These are phyloP conservation scores for Ictalurus punctatus DNA, from an alignment of 2,113 vertebrate species.

Conservation along the genomic window DNA sequence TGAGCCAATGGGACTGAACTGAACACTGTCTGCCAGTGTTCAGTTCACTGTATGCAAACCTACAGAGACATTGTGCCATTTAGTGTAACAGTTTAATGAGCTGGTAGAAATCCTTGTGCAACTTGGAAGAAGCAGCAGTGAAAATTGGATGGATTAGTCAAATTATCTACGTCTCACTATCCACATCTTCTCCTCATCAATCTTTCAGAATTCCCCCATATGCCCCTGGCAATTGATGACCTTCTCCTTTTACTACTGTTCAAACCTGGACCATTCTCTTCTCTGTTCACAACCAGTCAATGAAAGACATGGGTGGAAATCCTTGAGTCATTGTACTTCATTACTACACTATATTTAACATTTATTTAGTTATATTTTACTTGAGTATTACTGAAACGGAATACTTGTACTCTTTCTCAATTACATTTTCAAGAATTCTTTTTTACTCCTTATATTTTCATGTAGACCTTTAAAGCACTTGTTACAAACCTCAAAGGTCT, in stretches of 20 bases:
- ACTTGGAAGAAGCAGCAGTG: constrained; percentile 20
- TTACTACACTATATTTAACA: neutral
- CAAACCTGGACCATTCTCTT: constrained; percentile 31
- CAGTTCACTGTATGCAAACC: neutral
- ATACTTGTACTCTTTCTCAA: neutral
- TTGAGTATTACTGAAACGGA: neutral
- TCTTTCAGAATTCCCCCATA: constrained; percentile 72
- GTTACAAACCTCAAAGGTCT: neutral
- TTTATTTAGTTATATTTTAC: neutral
- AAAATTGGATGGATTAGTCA: constrained; percentile 68
- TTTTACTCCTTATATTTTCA: neutral
- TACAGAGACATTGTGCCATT: constrained; percentile 47
- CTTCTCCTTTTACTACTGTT: constrained; percentile 48
- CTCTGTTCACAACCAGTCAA: constrained; percentile 30
- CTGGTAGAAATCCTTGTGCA: constrained; percentile 47
- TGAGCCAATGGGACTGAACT: constrained; percentile 42
- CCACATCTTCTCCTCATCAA: constrained; percentile 72
- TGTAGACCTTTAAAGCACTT: neutral
- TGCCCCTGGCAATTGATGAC: constrained; percentile 67
- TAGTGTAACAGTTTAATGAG: constrained; percentile 59
- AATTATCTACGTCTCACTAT: constrained; percentile 69
- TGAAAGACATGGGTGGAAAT: neutral
- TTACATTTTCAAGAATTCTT: neutral
- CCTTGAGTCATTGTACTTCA: neutral
- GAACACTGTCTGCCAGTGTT: neutral